These are phyloP conservation scores for Sinocyclocheilus maitianheensis DNA, from an alignment of 2,113 vertebrate species.

Conservation along the genomic window DNA sequence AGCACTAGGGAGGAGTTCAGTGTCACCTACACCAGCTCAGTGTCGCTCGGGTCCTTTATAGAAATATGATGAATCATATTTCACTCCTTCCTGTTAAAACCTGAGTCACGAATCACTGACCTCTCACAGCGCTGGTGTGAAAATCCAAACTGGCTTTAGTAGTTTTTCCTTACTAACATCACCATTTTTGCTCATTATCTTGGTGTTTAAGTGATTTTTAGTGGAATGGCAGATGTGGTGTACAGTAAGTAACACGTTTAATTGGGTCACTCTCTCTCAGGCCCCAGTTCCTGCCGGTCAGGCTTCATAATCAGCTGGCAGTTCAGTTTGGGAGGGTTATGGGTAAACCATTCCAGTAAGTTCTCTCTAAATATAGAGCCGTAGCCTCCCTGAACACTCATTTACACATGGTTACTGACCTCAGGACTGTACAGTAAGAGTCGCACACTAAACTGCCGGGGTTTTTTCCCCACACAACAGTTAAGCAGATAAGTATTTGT, in stretches of 20 bases:
- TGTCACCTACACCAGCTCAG: constrained; percentile 53
- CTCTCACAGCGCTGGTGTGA: constrained; percentile 8
- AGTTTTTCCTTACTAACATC: neutral
- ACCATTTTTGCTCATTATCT: neutral
- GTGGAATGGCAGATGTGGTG: neutral
- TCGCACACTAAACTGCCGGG: neutral
- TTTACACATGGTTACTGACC: constrained; percentile 1
- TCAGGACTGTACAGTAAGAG: neutral
- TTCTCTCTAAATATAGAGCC: constrained; percentile 61
- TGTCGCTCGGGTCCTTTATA: constrained; percentile 6
- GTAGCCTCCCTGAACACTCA: constrained; percentile 30
- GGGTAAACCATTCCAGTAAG: constrained; percentile 52
- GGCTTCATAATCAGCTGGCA: neutral
- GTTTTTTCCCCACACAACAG: neutral
- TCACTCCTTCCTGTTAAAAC: constrained; percentile 24
- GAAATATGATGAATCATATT: constrained; percentile 26
- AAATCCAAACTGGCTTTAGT: neutral
- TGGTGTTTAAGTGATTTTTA: neutral
- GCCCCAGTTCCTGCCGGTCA: too few relatives aligned
- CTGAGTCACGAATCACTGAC: constrained; percentile 9
- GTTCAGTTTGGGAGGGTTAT: constrained; percentile 8
- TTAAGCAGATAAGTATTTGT: neutral
- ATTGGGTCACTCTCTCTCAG: neutral
- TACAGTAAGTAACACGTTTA: neutral
- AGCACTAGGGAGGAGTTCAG: constrained; percentile 54